Conservation (phyloP, 1,140 invertebrate genomes). For the Tetramorium simillimum region DNA sequence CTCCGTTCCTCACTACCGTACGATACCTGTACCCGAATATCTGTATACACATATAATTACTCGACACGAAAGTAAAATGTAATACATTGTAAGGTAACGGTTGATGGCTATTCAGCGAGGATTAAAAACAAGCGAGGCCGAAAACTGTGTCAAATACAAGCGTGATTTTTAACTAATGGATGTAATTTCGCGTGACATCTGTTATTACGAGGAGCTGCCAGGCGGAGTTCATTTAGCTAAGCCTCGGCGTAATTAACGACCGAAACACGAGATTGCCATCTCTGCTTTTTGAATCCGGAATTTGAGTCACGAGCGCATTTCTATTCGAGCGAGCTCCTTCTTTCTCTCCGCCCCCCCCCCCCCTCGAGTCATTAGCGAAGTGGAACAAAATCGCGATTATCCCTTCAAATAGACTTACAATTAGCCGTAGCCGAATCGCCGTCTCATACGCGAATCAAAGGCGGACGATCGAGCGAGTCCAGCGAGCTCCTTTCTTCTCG, state of each 20-base stretch:
- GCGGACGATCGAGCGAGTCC: not conserved
- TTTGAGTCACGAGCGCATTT: conserved; percentile 14
- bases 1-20: not conserved
- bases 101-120: not conserved
- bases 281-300: not conserved
- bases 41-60: not conserved
- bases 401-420: not conserved
- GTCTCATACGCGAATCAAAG: not conserved
- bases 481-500: not conserved
- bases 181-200: not conserved
- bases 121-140: not conserved
- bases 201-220: not conserved
- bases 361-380: conserved; percentile 10
- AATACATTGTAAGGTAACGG: conserved; percentile 9
- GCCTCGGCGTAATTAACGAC: not conserved
- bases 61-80: conserved; percentile 18
- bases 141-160: not conserved
- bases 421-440: not conserved
- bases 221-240: not conserved
- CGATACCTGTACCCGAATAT: not conserved
- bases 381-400: conserved; percentile 7
- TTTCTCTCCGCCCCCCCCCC: not conserved
- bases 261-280: conserved; percentile 17
- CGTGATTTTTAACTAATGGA: not conserved
- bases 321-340: not conserved